Evolutionary conservation across 2,797 vertebrate species (phyloP).

Genomic region (Anabas testudineus): DNA sequence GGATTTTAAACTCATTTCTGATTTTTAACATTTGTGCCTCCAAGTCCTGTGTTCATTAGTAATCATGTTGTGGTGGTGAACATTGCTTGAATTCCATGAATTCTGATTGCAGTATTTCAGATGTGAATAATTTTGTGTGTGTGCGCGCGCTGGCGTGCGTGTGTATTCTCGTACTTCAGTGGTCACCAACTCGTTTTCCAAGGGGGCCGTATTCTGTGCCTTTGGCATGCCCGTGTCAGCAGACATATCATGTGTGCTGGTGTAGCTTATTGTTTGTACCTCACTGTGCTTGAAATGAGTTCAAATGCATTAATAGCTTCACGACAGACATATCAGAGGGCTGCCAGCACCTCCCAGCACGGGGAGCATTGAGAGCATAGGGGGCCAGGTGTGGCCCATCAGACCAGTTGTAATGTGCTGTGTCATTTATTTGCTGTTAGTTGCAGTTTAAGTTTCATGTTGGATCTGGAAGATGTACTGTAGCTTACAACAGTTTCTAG

Average conservation of each 20-base stretch:
- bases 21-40: conserved; percentile 68
- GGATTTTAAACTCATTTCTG: conserved; percentile 48
- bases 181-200: no score
- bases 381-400: no score
- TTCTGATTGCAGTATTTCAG: conserved; percentile 76
- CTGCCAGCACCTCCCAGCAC: no score
- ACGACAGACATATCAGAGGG: no score
- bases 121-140: conserved; percentile 40
- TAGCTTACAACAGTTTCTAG: conserved; percentile 69
- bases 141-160: conserved; percentile 18
- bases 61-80: conserved; percentile 81
- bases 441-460: conserved; percentile 75
- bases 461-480: conserved; percentile 80
- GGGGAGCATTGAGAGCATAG: no score
- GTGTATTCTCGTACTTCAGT: not conserved
- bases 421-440: conserved; percentile 55
- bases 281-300: no score
- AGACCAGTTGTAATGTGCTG: not conserved
- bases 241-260: no score
- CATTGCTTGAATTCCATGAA: conserved; percentile 85
- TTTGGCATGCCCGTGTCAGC: no score
- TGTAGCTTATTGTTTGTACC: no score
- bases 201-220: no score
- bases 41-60: conserved; percentile 69
- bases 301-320: no score